Evolutionary conservation across 2,888 invertebrate genomes (phyloP), one percentile per base, ranked within the genome.

Genomic region (Aporophyla nigra): DNA sequence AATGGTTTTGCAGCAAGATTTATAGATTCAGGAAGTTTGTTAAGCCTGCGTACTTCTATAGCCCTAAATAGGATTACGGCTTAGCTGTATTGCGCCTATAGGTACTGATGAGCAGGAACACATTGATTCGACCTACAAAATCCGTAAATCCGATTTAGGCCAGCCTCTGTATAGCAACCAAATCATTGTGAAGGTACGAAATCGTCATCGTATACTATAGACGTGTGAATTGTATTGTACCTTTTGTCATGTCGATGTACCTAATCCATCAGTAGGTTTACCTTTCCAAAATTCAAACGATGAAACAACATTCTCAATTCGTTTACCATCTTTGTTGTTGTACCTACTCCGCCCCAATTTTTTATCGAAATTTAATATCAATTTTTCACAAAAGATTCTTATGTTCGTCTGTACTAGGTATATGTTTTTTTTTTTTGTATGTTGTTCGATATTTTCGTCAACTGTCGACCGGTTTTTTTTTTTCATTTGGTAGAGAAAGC

Each of bases 121-220:
- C 43, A 10, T 56, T 56, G 43, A 54, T 46, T 67, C 16, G 43
- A 65, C 33, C 51, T 43, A 67, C 65, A 67, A 70, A 73, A 72
- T 68, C 61, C 62, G 54, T 46, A 67, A 81, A 85, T 76, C 72
- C 61, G 69, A 68, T 78, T 86, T 73, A 6, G 27, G 33, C 51
- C 46, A 49, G 43, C 51, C 33, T 43, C 54, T 62, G 21, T 70
- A 40, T 46, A 65, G 24, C 27, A 56, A 61, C 56, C 53, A 56
- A 43, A 59, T 59, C 40, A 80, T 63, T 51, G 24, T 19, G 24
- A 2, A 56, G 16, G 33, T 24, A 49, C 7, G 27, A 27, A 49
- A 61, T 33, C 56, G 43, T 33, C 19, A 43, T 43, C 24, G 53
- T 9, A 54, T 16, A 58, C 9, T 51, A 19, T 40, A 40, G 46